Base-by-base conservation (phyloP, 2,888 invertebrate species). In the Oscheius sp. region DNA sequence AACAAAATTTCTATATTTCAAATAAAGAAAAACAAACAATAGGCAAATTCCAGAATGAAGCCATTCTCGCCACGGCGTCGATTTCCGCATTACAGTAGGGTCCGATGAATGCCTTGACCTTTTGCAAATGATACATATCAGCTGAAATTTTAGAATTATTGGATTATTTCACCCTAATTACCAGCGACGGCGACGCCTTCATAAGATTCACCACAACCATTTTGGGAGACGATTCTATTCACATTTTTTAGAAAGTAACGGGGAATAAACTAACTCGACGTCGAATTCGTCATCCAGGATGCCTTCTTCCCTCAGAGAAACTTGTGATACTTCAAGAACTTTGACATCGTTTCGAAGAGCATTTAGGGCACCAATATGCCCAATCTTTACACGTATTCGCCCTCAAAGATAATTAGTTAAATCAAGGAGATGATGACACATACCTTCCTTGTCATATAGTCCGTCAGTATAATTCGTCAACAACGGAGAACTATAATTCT, bases 31-130 rank as follows among this genome's bases (percentile, higher is more conserved):
- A 35, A 9, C 9, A 35, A 35, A 35, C 29, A 43, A 85, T 84
- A 7, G 87, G 86, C 61, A 87, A 80, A 56, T 87, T 87, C 87
- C 86, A 87, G 70, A 84, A 86, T 1, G 84, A 79, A n/a, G 85
- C 83, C 87, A 87, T 87, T 59, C 86, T 75, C 25, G 85, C 86
- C 6, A 87, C 87, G 18, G 87, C 86, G 41, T 87, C 87, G 77
- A 86, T 80, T 76, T 86, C 86, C 5, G 83, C 84, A 52, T 83
- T 85, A 76, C 87, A 87, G 59, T 87, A 87, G 5, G 87, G 87
- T 21, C 87, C 87, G 64, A 87, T 84, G 69, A 87, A 87, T 7
- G 82, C 84, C 64, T 85, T 84, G 1, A 87, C 82, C 45, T 84
- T 82, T 73, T 86, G 83, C n/a, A 80, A 73, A 74, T 87, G 87